These are phyloP conservation scores for Limnephilus auricula DNA, from an alignment of 2,888 invertebrate species.

Conservation along the genomic window DNA sequence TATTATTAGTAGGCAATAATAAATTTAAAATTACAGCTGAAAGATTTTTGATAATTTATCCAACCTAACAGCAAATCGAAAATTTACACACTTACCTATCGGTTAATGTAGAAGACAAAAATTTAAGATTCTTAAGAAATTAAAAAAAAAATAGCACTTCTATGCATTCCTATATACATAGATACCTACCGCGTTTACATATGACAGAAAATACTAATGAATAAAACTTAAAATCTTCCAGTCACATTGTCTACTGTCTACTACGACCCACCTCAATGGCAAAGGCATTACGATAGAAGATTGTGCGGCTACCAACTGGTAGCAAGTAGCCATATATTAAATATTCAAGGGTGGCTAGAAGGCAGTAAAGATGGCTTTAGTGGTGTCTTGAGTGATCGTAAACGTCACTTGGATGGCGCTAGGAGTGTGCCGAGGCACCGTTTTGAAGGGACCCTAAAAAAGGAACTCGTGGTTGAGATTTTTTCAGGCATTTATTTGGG, in stretches of 20 bases:
- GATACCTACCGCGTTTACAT: too few species aligned
- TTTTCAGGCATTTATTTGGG: background rate
- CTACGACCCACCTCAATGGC: slow-evolving; percentile 66
- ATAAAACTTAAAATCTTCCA: background rate
- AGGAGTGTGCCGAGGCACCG: slow-evolving; percentile 68
- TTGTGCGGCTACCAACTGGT: background rate
- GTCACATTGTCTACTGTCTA: background rate
- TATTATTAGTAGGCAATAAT: too few species aligned
- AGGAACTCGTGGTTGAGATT: background rate
- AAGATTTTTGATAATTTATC: too few species aligned
- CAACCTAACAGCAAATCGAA: too few species aligned
- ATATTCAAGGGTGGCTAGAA: slow-evolving; percentile 67
- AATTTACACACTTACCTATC: too few species aligned
- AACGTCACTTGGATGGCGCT: slow-evolving; percentile 72
- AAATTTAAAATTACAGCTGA: too few species aligned
- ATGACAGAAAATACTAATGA: too few species aligned
- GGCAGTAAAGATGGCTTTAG: slow-evolving; percentile 76
- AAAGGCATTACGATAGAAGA: background rate
- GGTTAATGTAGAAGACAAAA: too few species aligned
- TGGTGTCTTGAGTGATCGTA: slow-evolving; percentile 76
- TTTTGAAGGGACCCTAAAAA: background rate
- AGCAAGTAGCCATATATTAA: slow-evolving; percentile 45
- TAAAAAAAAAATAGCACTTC: too few species aligned
- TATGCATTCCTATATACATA: too few species aligned
- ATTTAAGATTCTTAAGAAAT: too few species aligned